Evolutionary conservation across 2,113 vertebrate species (phyloP).

Genomic region (Benitochromis conjunctus): DNA sequence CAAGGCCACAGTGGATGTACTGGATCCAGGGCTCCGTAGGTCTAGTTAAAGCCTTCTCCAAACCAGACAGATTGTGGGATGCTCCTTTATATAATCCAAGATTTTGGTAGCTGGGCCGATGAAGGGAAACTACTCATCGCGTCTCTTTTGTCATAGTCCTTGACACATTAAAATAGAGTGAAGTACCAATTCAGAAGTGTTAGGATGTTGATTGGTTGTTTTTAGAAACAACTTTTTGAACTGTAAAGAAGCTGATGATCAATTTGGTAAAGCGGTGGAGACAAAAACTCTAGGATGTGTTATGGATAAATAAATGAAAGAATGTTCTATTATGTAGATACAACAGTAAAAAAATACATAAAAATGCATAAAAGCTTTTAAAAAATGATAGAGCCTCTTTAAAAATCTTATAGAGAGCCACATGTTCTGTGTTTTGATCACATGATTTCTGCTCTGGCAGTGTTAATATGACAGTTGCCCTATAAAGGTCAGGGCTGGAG

Average conservation of each 20-base stretch:
- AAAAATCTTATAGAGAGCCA: background rate
- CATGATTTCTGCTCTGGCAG: background rate
- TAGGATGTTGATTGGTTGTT: background rate
- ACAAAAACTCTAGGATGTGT: background rate
- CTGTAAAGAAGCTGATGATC: background rate
- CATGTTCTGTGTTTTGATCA: background rate
- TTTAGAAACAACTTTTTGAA: background rate
- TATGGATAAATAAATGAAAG: background rate
- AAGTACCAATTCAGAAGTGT: background rate
- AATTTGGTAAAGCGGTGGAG: background rate
- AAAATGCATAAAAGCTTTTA: background rate
- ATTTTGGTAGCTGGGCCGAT: background rate
- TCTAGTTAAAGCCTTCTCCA: slow-evolving; percentile 1
- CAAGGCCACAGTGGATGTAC: slow-evolving; percentile 14
- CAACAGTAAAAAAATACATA: background rate
- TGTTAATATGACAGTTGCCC: slow-evolving; percentile 25
- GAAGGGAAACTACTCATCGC: background rate
- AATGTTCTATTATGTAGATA: background rate
- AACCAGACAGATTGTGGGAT: slow-evolving; percentile 13
- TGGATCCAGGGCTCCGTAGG: slow-evolving; percentile 12
- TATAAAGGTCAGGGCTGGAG: slow-evolving; percentile 38
- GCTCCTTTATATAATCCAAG: background rate
- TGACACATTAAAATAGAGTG: background rate
- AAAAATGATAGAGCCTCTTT: background rate
- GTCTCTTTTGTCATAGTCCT: background rate